Conservation (phyloP, 2,797 vertebrate genomes). For the Callimico goeldii region DNA sequence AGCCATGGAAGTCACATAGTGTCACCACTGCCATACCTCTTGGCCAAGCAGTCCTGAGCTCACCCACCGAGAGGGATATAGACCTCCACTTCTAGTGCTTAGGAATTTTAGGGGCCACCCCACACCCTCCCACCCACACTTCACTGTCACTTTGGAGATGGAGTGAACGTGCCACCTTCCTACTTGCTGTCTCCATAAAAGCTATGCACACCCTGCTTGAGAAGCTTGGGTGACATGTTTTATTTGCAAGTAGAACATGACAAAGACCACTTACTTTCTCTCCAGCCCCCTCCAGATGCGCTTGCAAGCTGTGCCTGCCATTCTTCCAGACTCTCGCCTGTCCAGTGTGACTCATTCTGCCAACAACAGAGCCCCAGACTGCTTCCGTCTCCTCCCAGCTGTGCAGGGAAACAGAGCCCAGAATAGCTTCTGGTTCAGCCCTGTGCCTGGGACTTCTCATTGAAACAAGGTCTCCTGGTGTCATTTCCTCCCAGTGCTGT, state of each 20-base stretch:
- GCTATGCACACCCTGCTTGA: not conserved
- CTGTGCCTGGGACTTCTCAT: not conserved
- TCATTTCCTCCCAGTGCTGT: not conserved
- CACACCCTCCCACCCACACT: not conserved
- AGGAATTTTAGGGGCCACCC: not conserved
- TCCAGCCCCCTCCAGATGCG: not conserved
- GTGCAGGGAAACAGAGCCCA: not conserved
- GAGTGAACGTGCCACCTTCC: not conserved
- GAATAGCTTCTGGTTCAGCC: not conserved
- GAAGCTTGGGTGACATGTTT: not conserved
- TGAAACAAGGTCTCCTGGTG: not conserved
- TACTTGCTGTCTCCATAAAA: not conserved
- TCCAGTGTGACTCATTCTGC: not conserved
- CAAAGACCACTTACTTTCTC: not conserved
- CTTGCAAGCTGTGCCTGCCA: not conserved
- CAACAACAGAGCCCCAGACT: too few species aligned
- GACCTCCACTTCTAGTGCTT: constrained; percentile 13
- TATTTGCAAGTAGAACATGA: not conserved
- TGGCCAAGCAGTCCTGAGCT: not conserved
- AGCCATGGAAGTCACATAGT: not conserved
- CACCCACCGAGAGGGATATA: not conserved
- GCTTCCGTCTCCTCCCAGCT: not conserved
- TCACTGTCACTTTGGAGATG: not conserved
- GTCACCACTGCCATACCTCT: not conserved
- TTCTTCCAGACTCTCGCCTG: not conserved